Conservation (phyloP, 2,888 invertebrate genomes). For the Callosobruchus maculatus region DNA sequence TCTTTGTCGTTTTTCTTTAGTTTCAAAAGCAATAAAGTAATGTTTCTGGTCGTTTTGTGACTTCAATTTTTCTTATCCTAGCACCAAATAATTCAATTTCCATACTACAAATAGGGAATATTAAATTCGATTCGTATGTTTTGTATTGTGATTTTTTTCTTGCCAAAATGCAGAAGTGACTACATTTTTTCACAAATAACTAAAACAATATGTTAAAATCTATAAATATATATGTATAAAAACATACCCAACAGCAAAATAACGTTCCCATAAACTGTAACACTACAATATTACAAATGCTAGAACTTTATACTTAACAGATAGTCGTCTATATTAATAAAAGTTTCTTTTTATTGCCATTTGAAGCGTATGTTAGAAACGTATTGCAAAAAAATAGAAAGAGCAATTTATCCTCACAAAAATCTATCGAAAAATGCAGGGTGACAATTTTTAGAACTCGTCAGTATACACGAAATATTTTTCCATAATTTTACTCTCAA, state of each 20-base stretch:
- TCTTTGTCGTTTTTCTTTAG: no score
- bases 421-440: not conserved
- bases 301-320: slow-evolving; percentile 30
- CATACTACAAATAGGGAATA: no score
- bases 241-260: slow-evolving; percentile 38
- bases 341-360: slow-evolving; percentile 23
- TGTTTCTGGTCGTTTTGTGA: no score
- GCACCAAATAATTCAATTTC: not conserved
- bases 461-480: no score
- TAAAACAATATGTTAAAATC: slow-evolving; percentile 31
- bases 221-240: slow-evolving; percentile 36
- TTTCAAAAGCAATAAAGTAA: no score
- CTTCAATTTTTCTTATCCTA: not conserved
- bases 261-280: slow-evolving; percentile 33
- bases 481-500: no score
- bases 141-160: not conserved
- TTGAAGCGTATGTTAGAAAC: slow-evolving; percentile 28
- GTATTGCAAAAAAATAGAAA: slow-evolving; percentile 19
- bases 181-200: slow-evolving; percentile 29
- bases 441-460: not conserved
- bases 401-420: not conserved
- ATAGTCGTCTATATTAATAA: not conserved
- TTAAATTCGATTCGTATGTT: not conserved
- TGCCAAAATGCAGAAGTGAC: not conserved
- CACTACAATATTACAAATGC: slow-evolving; percentile 30